These are phyloP conservation scores for Gibbula magus DNA, from an alignment of 2,888 invertebrate species.

Conservation along the genomic window DNA sequence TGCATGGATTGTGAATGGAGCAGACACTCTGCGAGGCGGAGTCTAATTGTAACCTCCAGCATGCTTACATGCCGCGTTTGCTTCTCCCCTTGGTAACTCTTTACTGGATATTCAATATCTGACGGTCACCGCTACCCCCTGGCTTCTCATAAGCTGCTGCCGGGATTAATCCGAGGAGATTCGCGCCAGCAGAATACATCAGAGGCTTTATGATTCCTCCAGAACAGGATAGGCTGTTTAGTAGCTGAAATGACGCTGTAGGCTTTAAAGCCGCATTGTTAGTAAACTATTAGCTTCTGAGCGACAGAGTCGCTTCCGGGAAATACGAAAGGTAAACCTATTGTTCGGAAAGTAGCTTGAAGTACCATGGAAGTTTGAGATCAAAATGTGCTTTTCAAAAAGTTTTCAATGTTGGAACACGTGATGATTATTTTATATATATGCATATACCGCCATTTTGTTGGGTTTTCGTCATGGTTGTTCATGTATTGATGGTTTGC, in stretches of 20 bases:
- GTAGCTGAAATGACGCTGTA: neutral
- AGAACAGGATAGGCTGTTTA: neutral
- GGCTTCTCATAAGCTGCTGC: neutral
- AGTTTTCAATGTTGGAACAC: too few species aligned
- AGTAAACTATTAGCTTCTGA: slow-evolving; percentile 6
- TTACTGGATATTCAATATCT: neutral
- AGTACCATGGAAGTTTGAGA: neutral
- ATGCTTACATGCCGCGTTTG: neutral
- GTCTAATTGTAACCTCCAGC: neutral
- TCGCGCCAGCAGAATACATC: neutral
- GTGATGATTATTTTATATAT: too few species aligned
- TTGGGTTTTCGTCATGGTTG: too few species aligned
- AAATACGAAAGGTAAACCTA: neutral
- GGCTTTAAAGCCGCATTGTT: slow-evolving; percentile 1
- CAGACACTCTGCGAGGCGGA: neutral
- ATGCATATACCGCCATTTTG: too few species aligned
- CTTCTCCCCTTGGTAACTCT: neutral
- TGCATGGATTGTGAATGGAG: too few species aligned
- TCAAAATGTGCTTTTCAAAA: too few species aligned
- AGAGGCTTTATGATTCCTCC: neutral
- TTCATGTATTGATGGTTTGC: too few species aligned
- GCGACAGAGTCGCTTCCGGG: neutral
- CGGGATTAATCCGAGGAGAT: slow-evolving; percentile 6
- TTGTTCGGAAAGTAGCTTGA: neutral
- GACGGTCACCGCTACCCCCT: neutral